Evolutionary conservation across 92 coral and sea anemone species (phyloP).

Genomic region (Zoanthus sociatus): DNA sequence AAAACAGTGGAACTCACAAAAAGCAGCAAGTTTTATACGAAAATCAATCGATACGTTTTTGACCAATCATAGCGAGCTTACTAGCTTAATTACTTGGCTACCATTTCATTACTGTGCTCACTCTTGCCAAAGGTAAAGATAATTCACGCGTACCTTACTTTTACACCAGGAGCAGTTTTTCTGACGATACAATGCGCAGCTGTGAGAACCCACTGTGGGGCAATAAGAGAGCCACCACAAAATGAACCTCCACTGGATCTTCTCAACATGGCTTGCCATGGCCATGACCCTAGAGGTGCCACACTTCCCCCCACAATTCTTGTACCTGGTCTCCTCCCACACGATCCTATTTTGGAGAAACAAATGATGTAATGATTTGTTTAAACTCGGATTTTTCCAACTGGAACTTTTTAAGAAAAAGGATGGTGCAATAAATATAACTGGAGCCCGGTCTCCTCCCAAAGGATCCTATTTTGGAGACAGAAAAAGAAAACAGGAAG

Average conservation of each 20-base stretch:
- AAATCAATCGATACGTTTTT: no score
- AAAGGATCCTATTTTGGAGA: neutral
- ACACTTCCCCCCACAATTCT: constrained; percentile 1
- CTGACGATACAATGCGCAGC: neutral
- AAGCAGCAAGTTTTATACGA: no score
- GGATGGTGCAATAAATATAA: neutral
- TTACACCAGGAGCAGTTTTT: neutral
- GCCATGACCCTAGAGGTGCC: neutral
- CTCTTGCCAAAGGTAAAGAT: neutral
- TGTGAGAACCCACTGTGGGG: neutral
- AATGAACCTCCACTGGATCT: neutral
- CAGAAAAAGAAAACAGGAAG: no score
- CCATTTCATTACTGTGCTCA: no score
- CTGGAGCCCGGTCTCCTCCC: neutral
- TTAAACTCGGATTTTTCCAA: no score
- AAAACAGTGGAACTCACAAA: no score
- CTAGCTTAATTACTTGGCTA: no score
- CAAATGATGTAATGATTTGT: no score
- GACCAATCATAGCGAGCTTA: no score
- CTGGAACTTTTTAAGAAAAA: neutral
- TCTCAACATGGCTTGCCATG: constrained; percentile 27
- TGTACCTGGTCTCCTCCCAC: constrained; percentile 4
- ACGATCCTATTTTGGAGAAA: neutral
- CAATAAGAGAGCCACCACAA: constrained; percentile 13
- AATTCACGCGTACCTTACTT: neutral